Percentiles rank a stretch among this genome's conserved stretches.
phyloP scores from a whole-genome alignment of 1,140 invertebrate genomes.

The Belonocnema kinseyi region DNA sequence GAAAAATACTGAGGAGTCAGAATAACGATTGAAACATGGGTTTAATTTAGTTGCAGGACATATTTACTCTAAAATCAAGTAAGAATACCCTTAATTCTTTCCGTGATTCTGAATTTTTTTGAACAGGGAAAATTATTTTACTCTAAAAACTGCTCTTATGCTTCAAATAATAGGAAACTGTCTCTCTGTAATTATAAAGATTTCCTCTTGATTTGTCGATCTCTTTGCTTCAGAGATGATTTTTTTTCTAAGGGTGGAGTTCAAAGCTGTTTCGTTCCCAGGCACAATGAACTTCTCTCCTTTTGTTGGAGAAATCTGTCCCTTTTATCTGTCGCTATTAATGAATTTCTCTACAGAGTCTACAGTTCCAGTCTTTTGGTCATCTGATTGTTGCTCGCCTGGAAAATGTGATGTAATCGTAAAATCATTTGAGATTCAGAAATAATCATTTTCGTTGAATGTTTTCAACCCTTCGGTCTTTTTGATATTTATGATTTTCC shows the following conservation, averaged over 20 bases:
- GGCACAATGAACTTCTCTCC: conserved; percentile 24
- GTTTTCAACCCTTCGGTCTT: too few species aligned
- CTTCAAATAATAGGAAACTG: background rate
- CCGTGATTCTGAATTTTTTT: background rate
- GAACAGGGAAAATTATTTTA: background rate
- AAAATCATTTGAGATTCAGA: background rate
- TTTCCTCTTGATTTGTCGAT: conserved; percentile 18
- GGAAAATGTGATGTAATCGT: background rate
- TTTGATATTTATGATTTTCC: too few species aligned
- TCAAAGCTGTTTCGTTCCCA: conserved; percentile 6
- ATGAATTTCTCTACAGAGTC: conserved; percentile 6
- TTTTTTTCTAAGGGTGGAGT: conserved; percentile 2
- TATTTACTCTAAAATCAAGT: background rate
- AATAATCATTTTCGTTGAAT: background rate
- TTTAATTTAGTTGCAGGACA: too few species aligned
- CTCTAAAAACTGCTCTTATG: background rate
- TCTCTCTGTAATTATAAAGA: background rate
- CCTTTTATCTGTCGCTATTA: conserved; percentile 5
- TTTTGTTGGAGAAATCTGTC: conserved; percentile 25
- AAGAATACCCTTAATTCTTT: background rate
- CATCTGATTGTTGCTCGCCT: background rate
- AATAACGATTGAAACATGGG: too few species aligned
- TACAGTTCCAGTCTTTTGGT: conserved; percentile 16
- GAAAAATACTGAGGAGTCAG: too few species aligned
- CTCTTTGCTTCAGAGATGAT: background rate